Percentiles rank a stretch among this genome's conserved stretches.
These are phyloP conservation scores for Julus scanicus DNA, from an alignment of 2,888 invertebrate genomes.

Conservation along the genomic window DNA sequence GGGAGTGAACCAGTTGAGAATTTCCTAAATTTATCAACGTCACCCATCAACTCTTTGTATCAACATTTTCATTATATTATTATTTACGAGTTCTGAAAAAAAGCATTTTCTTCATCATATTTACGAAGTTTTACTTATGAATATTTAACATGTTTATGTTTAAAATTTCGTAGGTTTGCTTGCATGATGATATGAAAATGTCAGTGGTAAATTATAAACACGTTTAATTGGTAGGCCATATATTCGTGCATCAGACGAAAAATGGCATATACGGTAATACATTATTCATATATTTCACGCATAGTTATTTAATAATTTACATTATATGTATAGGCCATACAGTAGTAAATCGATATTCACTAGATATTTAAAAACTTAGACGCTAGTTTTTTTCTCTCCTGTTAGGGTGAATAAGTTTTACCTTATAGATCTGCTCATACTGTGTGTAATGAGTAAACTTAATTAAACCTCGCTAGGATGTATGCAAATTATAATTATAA, in stretches of 20 bases:
- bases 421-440: no score
- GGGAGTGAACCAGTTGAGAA: not conserved
- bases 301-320: constrained; percentile 28
- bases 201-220: not conserved
- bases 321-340: not conserved
- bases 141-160: not conserved
- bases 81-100: not conserved
- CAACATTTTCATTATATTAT: not conserved
- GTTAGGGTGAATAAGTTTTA: not conserved
- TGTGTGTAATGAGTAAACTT: not conserved
- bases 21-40: not conserved
- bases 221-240: constrained; percentile 17
- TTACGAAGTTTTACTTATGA: not conserved
- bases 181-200: not conserved
- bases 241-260: not conserved
- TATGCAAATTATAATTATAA: not conserved
- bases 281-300: constrained; percentile 31
- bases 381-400: not conserved
- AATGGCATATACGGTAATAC: not conserved
- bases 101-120: not conserved
- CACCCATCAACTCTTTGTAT: not conserved
- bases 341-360: not conserved
- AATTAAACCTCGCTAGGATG: not conserved
- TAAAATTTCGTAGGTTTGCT: not conserved
- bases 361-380: not conserved